Percentiles rank a stretch among this genome's conserved stretches.
Evolutionary conservation across 2,797 vertebrate genomes (phyloP).

Genomic region (Gymnocypris eckloni): DNA sequence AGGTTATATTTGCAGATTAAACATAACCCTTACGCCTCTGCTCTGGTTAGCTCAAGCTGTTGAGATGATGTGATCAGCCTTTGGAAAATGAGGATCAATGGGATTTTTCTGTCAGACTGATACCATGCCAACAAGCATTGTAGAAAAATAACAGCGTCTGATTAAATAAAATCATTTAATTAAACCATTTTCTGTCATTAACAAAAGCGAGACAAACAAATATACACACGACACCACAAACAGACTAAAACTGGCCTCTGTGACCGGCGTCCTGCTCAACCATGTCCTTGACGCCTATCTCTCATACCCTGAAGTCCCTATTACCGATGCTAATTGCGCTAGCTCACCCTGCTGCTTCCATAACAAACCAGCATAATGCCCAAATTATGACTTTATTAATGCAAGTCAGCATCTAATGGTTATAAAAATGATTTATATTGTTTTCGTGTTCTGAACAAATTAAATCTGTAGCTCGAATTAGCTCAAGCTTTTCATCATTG

Average conservation of each 20-base stretch:
- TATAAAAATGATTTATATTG: slow-evolving; percentile 99
- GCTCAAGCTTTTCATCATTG: slow-evolving; percentile 87
- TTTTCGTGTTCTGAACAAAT: slow-evolving; percentile 93
- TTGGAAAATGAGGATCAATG: slow-evolving; percentile 33
- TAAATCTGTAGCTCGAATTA: slow-evolving; percentile 92
- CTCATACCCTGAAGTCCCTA: slow-evolving; percentile 77
- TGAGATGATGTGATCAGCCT: slow-evolving; percentile 8
- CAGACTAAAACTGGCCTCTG: slow-evolving; percentile 50
- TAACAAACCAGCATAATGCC: slow-evolving; percentile 99
- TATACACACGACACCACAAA: slow-evolving; percentile 17
- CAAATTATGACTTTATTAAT: slow-evolving; percentile 99
- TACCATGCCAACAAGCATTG: slow-evolving; percentile 14
- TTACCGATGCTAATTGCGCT: slow-evolving; percentile 99
- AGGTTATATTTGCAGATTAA: not conserved
- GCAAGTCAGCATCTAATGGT: slow-evolving; percentile 99
- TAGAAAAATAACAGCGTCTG: not conserved
- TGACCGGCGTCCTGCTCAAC: slow-evolving; percentile 55
- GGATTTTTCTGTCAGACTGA: slow-evolving; percentile 24
- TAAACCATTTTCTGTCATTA: slow-evolving; percentile 67
- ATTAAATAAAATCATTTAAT: slow-evolving; percentile 39
- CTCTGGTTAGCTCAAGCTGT: slow-evolving; percentile 12
- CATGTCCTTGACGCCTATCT: slow-evolving; percentile 58
- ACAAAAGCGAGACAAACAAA: slow-evolving; percentile 35
- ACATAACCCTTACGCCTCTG: not conserved
- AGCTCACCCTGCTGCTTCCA: slow-evolving; percentile 99